Conservation (phyloP, 2,797 vertebrate species). For the Aselliscus stoliczkanus region DNA sequence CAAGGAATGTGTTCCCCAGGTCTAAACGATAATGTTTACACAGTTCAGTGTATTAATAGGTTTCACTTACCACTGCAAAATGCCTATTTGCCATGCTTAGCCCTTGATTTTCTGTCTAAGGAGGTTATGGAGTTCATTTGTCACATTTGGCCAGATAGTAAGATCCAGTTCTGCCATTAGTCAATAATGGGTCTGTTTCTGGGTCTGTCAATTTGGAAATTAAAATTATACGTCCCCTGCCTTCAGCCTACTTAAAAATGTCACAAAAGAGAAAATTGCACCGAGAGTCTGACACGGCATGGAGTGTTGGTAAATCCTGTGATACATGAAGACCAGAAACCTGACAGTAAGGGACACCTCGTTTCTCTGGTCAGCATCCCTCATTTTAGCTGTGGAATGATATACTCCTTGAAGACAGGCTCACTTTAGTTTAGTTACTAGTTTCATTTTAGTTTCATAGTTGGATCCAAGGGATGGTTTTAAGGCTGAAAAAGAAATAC, state of each 20-base stretch:
- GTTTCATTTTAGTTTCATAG: conserved; percentile 41
- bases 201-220: not conserved
- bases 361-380: not conserved
- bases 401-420: not conserved
- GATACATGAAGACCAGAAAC: not conserved
- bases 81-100: not conserved
- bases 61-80: not conserved
- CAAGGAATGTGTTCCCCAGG: not conserved
- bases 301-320: not conserved
- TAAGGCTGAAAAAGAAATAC: conserved; percentile 49
- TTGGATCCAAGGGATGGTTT: conserved; percentile 46
- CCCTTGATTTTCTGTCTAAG: not conserved
- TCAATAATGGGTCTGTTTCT: not conserved
- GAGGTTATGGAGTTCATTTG: not conserved
- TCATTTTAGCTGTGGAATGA: not conserved
- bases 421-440: not conserved
- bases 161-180: not conserved
- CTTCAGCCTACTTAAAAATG: not conserved
- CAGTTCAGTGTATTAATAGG: not conserved
- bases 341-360: not conserved
- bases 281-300: not conserved
- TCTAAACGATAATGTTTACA: conserved; percentile 33
- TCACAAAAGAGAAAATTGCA: not conserved
- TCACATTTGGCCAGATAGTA: not conserved
- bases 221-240: not conserved